Evolutionary conservation across 2,888 invertebrate genomes (phyloP), one percentile per base, ranked within the genome.

Genomic region (Cosmopolites sordidus): DNA sequence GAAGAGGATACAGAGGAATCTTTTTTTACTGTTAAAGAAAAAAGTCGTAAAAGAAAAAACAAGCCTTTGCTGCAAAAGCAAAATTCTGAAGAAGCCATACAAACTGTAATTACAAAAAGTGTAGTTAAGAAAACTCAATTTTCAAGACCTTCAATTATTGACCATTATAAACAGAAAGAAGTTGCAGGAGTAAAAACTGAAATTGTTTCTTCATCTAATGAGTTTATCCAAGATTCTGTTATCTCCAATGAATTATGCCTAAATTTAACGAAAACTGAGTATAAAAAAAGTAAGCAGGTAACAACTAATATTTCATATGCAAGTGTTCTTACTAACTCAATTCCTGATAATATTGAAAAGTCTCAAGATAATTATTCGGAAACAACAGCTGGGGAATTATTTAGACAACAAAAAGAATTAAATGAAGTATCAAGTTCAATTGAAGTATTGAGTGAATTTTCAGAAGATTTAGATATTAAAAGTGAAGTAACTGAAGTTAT

Each of bases 231-330:
- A n/a, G 9, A 9, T 27, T 27, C 9, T 27, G 27, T 27, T 6
- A 12, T 33, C 3, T 3, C 3, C n/a, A 33, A 11, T 33, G 11
- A n/a, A 6, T 9, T 11, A 5, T 50, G 56, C 33, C 38, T 12
- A 15, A 22, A 30, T 40, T 22, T 8, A 22, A 18, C 29, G 17
- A 58, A 43, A 50, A 16, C 42, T 44, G 62, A 64, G 53, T 9
- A 41, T 17, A 65, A 62, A 51, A 63, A 64, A 43, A 66, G 64
- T 47, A 66, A 66, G 54, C 64, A 65, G 42, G 68, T 68, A 5
- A 51, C 51, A n/a, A 48, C 65, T 11, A 17, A 48, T 18, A 54
- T 68, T 37, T 66, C 66, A 8, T 66, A 65, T 57, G 66, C 68
- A 8, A 65, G 58, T 51, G 44, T 66, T 49, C 58, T 64, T 22